phyloP scores from a whole-genome alignment of 2,113 vertebrate genomes.

The Cyanistes caeruleus region DNA sequence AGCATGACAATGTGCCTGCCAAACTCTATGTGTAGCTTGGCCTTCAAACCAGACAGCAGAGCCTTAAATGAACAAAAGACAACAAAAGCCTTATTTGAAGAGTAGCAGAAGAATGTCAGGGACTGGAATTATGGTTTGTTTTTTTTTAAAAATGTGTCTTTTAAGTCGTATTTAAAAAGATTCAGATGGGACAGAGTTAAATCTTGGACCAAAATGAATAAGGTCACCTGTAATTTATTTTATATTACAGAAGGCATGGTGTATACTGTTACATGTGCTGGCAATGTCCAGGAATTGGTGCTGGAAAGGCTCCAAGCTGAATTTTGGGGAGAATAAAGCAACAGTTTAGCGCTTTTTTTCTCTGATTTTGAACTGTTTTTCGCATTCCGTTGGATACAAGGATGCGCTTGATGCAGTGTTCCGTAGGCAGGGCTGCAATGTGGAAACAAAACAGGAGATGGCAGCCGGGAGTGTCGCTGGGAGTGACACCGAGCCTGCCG shows the following conservation, averaged over 20 bases:
- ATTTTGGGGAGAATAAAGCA: not conserved
- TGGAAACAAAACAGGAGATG: constrained; percentile 22
- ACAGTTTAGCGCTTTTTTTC: not conserved
- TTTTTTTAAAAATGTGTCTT: not conserved
- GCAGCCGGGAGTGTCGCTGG: constrained; percentile 8
- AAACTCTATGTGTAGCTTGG: not conserved
- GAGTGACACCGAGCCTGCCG: not conserved
- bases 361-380: not conserved
- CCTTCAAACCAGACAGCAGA: constrained; percentile 9
- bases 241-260: rapidly evolving
- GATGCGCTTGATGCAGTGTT: too few species aligned
- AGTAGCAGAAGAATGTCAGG: not conserved
- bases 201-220: not conserved
- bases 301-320: not conserved
- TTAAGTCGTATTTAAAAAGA: not conserved
- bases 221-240: not conserved
- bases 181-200: not conserved
- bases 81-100: constrained; percentile 2
- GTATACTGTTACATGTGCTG: not conserved
- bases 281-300: not conserved
- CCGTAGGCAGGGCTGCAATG: not conserved
- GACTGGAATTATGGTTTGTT: not conserved
- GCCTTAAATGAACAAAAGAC: constrained; percentile 12
- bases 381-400: rapidly evolving
- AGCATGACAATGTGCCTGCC: not conserved